These are phyloP conservation scores for Diachasma alloeum DNA, from an alignment of 1,140 invertebrate genomes.

Conservation along the genomic window DNA sequence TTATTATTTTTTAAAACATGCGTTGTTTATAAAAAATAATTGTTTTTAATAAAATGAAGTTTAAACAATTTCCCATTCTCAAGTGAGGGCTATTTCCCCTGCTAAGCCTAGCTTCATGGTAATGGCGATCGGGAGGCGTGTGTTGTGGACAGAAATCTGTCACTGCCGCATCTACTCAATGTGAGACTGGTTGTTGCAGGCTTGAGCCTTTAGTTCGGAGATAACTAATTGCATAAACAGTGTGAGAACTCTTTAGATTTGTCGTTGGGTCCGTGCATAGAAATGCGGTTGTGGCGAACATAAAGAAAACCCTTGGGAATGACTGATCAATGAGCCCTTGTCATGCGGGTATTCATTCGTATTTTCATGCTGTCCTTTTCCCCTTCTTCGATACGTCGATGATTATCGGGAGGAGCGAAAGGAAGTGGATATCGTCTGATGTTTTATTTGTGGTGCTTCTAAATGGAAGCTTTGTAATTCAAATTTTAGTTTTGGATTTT, in stretches of 20 bases:
- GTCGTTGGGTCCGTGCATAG: neutral
- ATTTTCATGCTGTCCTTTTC: neutral
- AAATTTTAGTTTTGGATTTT: too few species aligned
- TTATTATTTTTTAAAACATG: too few species aligned
- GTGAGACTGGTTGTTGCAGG: neutral
- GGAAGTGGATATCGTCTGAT: neutral
- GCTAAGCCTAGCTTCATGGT: neutral
- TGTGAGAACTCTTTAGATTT: neutral
- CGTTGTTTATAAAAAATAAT: too few species aligned
- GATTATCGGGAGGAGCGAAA: neutral
- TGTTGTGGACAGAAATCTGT: neutral
- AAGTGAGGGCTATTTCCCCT: too few species aligned
- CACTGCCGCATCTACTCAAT: neutral
- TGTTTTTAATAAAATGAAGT: too few species aligned
- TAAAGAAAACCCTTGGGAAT: neutral
- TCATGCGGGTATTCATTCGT: neutral
- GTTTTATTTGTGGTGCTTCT: too few species aligned
- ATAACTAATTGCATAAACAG: constrained; percentile 7
- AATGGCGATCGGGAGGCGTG: neutral
- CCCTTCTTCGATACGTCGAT: neutral
- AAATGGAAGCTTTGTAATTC: too few species aligned
- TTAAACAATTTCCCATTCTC: too few species aligned
- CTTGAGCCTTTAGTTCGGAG: neutral
- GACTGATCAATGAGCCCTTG: neutral
- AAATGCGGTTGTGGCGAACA: neutral